phyloP scores from a whole-genome alignment of 2,113 vertebrate genomes.

The Ibidorhyncha struthersii region DNA sequence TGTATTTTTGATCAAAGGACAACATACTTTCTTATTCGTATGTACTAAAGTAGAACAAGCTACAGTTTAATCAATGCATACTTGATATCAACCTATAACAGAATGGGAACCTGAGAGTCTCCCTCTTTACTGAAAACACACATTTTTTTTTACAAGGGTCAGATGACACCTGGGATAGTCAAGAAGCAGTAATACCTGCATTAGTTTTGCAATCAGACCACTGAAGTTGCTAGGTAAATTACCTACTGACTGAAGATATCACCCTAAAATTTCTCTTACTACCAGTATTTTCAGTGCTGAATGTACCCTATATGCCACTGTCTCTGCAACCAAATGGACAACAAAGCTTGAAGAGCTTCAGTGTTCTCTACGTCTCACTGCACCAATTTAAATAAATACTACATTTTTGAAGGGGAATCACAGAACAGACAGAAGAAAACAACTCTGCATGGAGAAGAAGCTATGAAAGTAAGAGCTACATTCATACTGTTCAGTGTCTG shows the following conservation, averaged over 20 bases:
- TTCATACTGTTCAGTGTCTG: neutral
- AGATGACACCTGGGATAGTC: neutral
- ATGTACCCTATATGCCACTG: neutral
- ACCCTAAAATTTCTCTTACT: neutral
- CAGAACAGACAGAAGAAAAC: neutral
- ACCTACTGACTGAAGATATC: neutral
- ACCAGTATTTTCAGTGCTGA: neutral
- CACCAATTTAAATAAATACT: neutral
- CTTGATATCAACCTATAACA: neutral
- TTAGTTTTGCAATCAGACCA: neutral
- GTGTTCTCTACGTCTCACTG: neutral
- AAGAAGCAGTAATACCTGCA: neutral
- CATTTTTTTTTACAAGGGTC: neutral
- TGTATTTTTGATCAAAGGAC: neutral
- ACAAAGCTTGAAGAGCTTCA: neutral
- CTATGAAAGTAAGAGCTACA: neutral
- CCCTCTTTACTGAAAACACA: neutral
- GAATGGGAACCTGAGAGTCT: neutral
- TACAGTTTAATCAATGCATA: neutral
- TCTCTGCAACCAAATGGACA: neutral
- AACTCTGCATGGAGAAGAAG: neutral
- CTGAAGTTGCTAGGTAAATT: neutral
- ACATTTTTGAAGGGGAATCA: neutral
- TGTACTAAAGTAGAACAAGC: rapidly evolving
- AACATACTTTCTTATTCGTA: neutral